Conservation (phyloP, 1,140 invertebrate genomes). For the Gryon sp. region DNA sequence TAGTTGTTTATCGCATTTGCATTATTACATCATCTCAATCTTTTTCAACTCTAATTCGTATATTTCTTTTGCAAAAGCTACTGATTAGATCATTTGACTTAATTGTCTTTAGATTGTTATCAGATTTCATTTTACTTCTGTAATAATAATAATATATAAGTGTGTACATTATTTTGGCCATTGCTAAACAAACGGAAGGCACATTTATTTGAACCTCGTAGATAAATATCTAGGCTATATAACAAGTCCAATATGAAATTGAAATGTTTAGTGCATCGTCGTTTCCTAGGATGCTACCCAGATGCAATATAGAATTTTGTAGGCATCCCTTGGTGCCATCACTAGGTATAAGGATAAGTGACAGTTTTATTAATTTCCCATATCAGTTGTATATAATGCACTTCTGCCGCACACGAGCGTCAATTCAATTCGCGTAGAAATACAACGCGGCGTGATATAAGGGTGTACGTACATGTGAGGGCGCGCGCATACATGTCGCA, state of each 20-base stretch:
- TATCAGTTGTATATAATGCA: constrained; percentile 73
- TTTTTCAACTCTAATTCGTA: no score
- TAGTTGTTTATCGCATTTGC: not conserved
- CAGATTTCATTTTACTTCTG: no score
- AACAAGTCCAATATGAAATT: constrained; percentile 74
- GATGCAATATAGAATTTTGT: constrained; percentile 47
- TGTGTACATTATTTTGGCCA: no score
- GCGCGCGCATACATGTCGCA: constrained; percentile 41
- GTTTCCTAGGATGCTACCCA: constrained; percentile 70
- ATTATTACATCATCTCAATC: no score
- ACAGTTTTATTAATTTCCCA: constrained; percentile 88
- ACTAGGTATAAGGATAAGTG: constrained; percentile 81
- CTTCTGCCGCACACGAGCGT: constrained; percentile 62
- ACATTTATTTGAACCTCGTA: constrained; percentile 15
- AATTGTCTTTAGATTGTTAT: no score
- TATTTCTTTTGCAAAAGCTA: no score
- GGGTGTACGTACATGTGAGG: constrained; percentile 27
- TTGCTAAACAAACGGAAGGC: no score
- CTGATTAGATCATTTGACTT: no score
- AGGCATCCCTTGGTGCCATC: constrained; percentile 42
- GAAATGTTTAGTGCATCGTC: constrained; percentile 77
- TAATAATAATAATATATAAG: no score
- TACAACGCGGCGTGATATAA: constrained; percentile 19
- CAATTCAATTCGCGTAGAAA: constrained; percentile 64
- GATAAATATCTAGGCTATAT: no score